Base-by-base conservation (phyloP, 1,140 invertebrate genomes). In the Mercenaria mercenaria region DNA sequence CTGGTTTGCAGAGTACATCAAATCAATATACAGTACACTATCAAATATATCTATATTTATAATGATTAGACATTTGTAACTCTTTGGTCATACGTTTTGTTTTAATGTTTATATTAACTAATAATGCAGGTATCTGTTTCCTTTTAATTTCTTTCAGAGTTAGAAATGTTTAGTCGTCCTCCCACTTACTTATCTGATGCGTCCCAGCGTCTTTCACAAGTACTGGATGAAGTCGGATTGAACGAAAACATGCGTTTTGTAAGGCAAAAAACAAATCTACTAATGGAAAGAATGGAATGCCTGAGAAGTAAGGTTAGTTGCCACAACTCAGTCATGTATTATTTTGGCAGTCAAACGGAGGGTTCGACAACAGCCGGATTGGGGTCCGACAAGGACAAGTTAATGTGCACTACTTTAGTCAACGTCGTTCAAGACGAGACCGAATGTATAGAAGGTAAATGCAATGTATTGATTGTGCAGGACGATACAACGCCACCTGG, bases 341-440 rank as follows among this genome's bases (percentile, higher is more conserved):
- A 39, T 59, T 61, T 81, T n/a, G 77, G 77, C 1, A 81, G 77
- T 61, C 50, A 81, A 37, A 56, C 77, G 23, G 77, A 81, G 26
- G 77, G 77, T 26, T 52, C 50, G 1, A 61, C 77, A 39, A 81
- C 77, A 37, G 34, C 32, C 0, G 77, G 77, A 6, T 15, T 81
- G 23, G 39, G 34, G 29, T 59, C 77, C 6, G 77, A 81, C 34
- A 59, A 39, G 13, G 77, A 81, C 29, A 37, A 29, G 11, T 37
- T 81, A 20, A 37, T 29, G 20, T 59, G 32, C 41, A n/a, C 0
- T 20, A 11, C 32, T 6, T 8, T 0, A 43, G 10, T 20, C 29
- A 39, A 81, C 37, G 50, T 81, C 26, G 52, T 61, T 1, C 29
- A 61, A 15, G 34, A 81, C 13, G 6, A 2, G 26, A n/a, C 3